Conservation (phyloP, 2,888 invertebrate genomes). For the Nomada fucata region DNA sequence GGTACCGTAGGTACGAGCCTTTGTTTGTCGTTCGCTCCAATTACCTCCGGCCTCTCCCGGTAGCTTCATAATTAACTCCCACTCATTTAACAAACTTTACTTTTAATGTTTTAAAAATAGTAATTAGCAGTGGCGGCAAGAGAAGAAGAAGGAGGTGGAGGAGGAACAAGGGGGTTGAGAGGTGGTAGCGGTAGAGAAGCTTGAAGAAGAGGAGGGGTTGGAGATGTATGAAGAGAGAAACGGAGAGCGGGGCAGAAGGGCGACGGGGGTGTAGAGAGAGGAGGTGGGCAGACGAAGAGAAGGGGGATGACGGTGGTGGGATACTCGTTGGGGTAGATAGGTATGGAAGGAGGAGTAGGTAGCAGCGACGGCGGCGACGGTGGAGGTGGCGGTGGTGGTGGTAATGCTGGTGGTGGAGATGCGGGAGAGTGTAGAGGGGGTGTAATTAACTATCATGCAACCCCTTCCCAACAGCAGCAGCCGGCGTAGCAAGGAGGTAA, state of each 20-base stretch:
- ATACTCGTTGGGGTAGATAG: conserved; percentile 47
- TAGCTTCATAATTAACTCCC: conserved; percentile 84
- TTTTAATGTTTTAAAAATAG: conserved; percentile 84
- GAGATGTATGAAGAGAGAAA: conserved; percentile 51
- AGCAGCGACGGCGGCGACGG: conserved; percentile 51
- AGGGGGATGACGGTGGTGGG: conserved; percentile 39
- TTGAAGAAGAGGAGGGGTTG: conserved; percentile 36
- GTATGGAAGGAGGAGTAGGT: conserved; percentile 58
- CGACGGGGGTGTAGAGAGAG: conserved; percentile 29
- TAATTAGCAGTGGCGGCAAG: conserved; percentile 83
- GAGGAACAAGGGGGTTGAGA: conserved; percentile 39
- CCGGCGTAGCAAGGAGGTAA: conserved; percentile 83
- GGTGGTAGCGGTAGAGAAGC: conserved; percentile 44
- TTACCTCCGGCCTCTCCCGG: conserved; percentile 82
- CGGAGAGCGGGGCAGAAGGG: conserved; percentile 29
- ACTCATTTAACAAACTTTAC: conserved; percentile 84
- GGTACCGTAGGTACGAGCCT: conserved; percentile 75
- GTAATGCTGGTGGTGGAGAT: conserved; percentile 72
- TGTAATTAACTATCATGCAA: conserved; percentile 84
- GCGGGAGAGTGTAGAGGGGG: conserved; percentile 77
- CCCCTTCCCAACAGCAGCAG: conserved; percentile 81
- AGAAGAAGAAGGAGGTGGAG: conserved; percentile 70
- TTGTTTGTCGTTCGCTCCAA: conserved; percentile 84
- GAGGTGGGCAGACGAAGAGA: conserved; percentile 36
- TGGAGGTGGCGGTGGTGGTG: conserved; percentile 60